Conservation (phyloP, 2,113 vertebrate species). For the Oreocharis arfaki region DNA sequence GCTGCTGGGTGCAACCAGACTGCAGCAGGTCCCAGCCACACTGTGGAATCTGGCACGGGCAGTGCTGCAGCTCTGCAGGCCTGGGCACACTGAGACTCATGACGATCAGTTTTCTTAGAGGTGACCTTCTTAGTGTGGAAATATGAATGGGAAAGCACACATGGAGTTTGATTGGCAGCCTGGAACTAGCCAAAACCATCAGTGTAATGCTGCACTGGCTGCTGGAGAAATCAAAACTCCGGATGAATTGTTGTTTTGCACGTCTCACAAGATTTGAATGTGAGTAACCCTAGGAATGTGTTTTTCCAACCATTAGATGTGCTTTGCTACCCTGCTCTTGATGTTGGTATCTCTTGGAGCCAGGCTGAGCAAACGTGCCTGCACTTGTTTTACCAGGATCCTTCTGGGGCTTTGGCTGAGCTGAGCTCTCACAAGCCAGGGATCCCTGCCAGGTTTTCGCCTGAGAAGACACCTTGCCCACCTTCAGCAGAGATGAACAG, state of each 20-base stretch:
- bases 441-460: background rate
- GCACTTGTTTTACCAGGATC: slow-evolving; percentile 1
- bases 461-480: background rate
- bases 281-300: background rate
- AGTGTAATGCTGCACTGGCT: background rate
- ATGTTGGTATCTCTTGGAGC: background rate
- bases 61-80: background rate
- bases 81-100: background rate
- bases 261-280: background rate
- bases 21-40: background rate
- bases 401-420: slow-evolving; percentile 10
- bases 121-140: background rate
- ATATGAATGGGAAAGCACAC: background rate
- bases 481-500: slow-evolving; percentile 3
- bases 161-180: background rate
- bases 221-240: background rate
- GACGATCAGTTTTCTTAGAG: background rate
- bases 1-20: background rate
- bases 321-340: background rate
- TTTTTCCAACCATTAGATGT: background rate
- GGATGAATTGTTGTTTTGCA: background rate
- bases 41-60: background rate
- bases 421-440: background rate
- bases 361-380: background rate
- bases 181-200: background rate